Conservation (phyloP, 2,888 invertebrate genomes). For the Athripsodes cinereus region DNA sequence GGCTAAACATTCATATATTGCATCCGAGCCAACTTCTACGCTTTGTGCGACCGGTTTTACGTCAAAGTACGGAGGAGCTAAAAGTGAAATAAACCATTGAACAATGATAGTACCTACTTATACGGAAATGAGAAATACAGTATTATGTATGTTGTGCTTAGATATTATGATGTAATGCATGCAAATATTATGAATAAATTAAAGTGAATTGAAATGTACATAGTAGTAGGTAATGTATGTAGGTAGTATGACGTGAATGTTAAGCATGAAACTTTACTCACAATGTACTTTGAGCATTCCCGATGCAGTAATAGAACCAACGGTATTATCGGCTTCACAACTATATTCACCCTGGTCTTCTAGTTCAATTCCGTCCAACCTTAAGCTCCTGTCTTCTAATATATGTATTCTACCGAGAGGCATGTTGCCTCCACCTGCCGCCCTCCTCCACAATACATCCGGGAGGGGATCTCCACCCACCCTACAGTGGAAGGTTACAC, state of each 20-base stretch:
- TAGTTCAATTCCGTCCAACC: slow-evolving; percentile 65
- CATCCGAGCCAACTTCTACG: slow-evolving; percentile 63
- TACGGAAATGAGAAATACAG: not conserved
- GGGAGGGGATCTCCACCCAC: slow-evolving; percentile 78
- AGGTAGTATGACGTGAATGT: too few relatives aligned
- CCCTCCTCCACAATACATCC: slow-evolving; percentile 74
- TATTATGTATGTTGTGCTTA: not conserved
- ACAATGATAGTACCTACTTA: too few relatives aligned
- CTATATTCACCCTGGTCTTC: slow-evolving; percentile 78
- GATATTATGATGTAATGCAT: not conserved
- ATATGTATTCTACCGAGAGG: slow-evolving; percentile 72
- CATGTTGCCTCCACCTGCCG: slow-evolving; percentile 71
- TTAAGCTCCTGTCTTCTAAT: slow-evolving; percentile 70
- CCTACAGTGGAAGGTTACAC: slow-evolving; percentile 75
- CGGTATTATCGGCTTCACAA: slow-evolving; percentile 78
- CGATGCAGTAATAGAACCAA: slow-evolving; percentile 70
- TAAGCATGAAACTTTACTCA: slow-evolving; percentile 41
- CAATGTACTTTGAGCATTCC: slow-evolving; percentile 74
- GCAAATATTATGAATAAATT: not conserved
- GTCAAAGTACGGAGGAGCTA: slow-evolving; percentile 64
- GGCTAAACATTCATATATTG: slow-evolving; percentile 74
- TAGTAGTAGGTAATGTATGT: too few relatives aligned
- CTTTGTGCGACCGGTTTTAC: slow-evolving; percentile 62
- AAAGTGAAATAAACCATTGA: slow-evolving; percentile 28
- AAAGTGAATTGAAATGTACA: too few relatives aligned